Base-by-base conservation (phyloP, 2,888 invertebrate species). In the Timema podura region DNA sequence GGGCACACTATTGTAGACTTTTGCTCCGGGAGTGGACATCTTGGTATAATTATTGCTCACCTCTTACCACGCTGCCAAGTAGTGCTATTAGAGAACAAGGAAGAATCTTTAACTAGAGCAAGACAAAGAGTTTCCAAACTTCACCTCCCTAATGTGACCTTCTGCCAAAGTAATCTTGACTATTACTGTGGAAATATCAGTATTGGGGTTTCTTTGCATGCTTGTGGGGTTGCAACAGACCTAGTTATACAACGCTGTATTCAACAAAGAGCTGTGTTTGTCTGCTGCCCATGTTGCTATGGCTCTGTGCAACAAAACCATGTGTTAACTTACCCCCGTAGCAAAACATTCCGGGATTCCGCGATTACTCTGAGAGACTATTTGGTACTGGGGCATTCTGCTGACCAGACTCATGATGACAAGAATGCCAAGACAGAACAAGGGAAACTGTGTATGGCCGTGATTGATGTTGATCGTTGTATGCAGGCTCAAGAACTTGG, bases 191-290 rank as follows among this genome's bases (percentile, higher is more conserved):
- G 93, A 0, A 79, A 85, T 66, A 93, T 96, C 83, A 87, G 95
- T 77, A 87, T 98, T 72, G 97, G 97, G 0, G 88, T 92, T 49
- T 92, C 93, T 5, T 82, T 98, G 48, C 97, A 97, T 82, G 97
- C 96, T 5, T 98, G 97, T 82, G 97, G 97, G 0, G 91, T 94
- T 11, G 96, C 96, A 1, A 96, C 95, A 2, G 98, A 98, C 82
- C 86, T 97, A 72, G 96, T 97, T 0, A 84, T 97, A 67, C 88
- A 91, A 76, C 91, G 91, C 78, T 97, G 97, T 79, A 85, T 92
- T 13, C 82, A 86, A 65, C 87, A 85, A 13, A 85, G 85, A 70
- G 96, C 96, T 0, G 87, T 90, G 74, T 96, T 97, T 83, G 91
- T 96, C 0, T 86, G 93, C 68, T 95, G 95, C 77, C 97, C 97